phyloP scores from a whole-genome alignment of 2,888 invertebrate genomes.

The Pterostichus niger region DNA sequence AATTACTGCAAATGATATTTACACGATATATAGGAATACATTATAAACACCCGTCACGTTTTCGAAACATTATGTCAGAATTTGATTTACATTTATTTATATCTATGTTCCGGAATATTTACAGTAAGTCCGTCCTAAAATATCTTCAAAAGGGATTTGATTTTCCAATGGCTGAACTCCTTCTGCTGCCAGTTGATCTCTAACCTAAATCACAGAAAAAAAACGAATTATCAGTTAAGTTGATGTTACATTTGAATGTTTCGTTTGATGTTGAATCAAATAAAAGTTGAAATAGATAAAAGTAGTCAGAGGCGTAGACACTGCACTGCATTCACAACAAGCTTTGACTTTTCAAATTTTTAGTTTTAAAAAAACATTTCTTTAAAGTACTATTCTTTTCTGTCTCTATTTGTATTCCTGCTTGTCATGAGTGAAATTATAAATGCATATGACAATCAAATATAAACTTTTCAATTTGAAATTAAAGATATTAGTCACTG shows the following conservation, averaged over 20 bases:
- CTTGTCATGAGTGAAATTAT: too few species aligned
- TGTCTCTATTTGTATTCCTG: too few species aligned
- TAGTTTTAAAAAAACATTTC: too few species aligned
- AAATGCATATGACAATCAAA: too few species aligned
- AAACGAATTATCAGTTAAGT: not conserved
- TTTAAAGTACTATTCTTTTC: too few species aligned
- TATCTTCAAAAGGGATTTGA: conserved; percentile 80
- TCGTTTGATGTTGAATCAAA: not conserved
- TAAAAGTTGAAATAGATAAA: not conserved
- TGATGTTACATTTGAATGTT: not conserved
- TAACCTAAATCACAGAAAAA: conserved; percentile 76
- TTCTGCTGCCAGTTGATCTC: conserved; percentile 80
- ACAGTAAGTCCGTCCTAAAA: conserved; percentile 81
- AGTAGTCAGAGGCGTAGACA: too few species aligned
- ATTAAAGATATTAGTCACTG: too few species aligned
- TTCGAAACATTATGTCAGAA: conserved; percentile 21
- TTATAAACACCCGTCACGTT: conserved; percentile 42
- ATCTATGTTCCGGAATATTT: conserved; percentile 76
- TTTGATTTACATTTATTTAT: conserved; percentile 21
- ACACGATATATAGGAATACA: conserved; percentile 31
- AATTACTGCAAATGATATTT: conserved; percentile 17
- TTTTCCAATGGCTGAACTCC: conserved; percentile 81
- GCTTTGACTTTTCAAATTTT: too few species aligned
- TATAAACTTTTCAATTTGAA: too few species aligned
- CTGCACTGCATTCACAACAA: too few species aligned